Evolutionary conservation across 1,140 invertebrate genomes (phyloP).

Genomic region (Meloidogyne chitwoodi): DNA sequence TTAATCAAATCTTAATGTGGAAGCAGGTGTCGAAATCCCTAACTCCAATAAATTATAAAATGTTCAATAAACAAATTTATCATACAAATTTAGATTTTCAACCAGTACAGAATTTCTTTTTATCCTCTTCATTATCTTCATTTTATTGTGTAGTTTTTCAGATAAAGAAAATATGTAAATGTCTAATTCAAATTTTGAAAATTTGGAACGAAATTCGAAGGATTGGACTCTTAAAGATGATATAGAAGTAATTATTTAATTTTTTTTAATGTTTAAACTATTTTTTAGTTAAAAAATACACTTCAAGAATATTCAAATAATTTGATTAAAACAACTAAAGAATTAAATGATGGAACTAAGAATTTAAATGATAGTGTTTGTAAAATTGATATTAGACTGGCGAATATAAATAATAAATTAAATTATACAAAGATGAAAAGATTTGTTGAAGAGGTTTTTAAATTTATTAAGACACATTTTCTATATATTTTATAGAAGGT

Average conservation of each 20-base stretch:
- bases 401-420: background rate
- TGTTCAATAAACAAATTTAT: too few relatives aligned
- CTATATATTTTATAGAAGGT: background rate
- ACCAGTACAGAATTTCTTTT: too few relatives aligned
- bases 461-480: background rate
- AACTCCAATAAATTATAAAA: too few relatives aligned
- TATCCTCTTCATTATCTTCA: background rate
- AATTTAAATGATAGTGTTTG: background rate
- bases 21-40: too few relatives aligned
- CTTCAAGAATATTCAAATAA: background rate
- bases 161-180: background rate
- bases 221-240: background rate
- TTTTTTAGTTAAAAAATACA: background rate
- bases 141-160: background rate
- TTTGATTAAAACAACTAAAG: background rate
- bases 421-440: background rate
- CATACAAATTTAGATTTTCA: too few relatives aligned
- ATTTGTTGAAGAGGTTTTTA: background rate
- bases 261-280: background rate
- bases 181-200: background rate
- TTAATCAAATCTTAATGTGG: too few relatives aligned
- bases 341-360: background rate
- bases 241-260: background rate
- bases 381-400: background rate
- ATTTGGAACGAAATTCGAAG: background rate